These are phyloP conservation scores for Chloebia gouldiae DNA, from an alignment of 2,113 vertebrate genomes.

Conservation along the genomic window DNA sequence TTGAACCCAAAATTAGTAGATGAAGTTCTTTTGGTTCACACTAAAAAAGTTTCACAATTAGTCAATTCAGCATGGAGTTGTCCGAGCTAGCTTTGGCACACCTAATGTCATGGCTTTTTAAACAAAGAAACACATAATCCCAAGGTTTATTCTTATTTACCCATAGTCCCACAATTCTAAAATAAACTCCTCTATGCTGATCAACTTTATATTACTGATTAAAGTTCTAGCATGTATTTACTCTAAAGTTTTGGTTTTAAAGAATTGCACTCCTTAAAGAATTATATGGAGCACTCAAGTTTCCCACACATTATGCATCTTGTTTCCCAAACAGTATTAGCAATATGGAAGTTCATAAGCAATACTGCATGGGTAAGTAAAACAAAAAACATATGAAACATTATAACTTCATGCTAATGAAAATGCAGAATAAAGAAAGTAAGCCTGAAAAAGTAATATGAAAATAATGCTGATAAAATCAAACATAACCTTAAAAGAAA, in stretches of 20 bases:
- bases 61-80: not conserved
- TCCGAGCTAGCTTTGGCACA: not conserved
- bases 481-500: not conserved
- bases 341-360: not conserved
- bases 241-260: not conserved
- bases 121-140: not conserved
- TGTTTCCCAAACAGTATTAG: not conserved
- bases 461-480: not conserved
- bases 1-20: not conserved
- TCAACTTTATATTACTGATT: not conserved
- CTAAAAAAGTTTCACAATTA: not conserved
- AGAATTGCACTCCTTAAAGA: not conserved
- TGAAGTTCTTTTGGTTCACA: not conserved
- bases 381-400: not conserved
- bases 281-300: not conserved
- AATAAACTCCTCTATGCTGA: not conserved
- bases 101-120: not conserved
- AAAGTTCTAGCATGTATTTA: not conserved
- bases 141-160: not conserved
- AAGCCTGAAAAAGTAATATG: not conserved
- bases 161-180: not conserved
- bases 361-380: not conserved
- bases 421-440: not conserved
- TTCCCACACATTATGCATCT: not conserved
- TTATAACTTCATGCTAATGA: not conserved